These are phyloP conservation scores for Hyposmocoma kahamanoa DNA, from an alignment of 1,140 invertebrate genomes.

Conservation along the genomic window DNA sequence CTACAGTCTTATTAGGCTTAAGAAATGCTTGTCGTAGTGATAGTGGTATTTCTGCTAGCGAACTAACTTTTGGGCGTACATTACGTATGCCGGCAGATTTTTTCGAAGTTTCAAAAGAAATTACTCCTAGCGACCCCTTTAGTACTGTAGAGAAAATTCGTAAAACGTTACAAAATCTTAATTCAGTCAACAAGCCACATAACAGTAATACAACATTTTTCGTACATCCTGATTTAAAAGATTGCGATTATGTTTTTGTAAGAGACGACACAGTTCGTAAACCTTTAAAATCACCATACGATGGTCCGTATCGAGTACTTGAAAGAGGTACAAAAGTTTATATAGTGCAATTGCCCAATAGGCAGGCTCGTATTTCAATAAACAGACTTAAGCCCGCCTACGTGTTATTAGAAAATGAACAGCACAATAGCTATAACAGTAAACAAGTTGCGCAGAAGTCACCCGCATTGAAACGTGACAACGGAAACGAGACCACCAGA, in stretches of 20 bases:
- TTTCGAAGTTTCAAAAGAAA: no score
- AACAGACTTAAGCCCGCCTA: conserved; percentile 9
- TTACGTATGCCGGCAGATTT: conserved; percentile 10
- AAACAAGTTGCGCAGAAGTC: not conserved
- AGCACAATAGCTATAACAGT: no score
- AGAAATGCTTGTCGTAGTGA: conserved; percentile 22
- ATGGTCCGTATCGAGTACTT: conserved; percentile 6
- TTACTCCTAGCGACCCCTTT: no score
- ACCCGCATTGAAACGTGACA: not conserved
- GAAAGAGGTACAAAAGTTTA: conserved; percentile 3
- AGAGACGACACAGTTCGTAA: conserved; percentile 4
- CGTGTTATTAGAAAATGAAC: not conserved
- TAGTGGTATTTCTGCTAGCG: conserved; percentile 10
- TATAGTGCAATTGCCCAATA: conserved; percentile 2
- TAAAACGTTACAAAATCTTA: no score
- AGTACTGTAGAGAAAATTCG: no score
- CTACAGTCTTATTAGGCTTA: conserved; percentile 39
- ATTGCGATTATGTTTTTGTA: conserved; percentile 7
- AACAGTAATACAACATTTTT: not conserved
- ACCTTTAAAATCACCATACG: conserved; percentile 5
- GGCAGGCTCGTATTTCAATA: not conserved
- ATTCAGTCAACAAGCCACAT: not conserved
- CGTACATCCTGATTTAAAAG: conserved; percentile 2
- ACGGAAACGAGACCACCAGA: not conserved
- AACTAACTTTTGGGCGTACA: conserved; percentile 33